phyloP scores from a whole-genome alignment of 64 coral and sea anemone species.

The Montipora cactus region DNA sequence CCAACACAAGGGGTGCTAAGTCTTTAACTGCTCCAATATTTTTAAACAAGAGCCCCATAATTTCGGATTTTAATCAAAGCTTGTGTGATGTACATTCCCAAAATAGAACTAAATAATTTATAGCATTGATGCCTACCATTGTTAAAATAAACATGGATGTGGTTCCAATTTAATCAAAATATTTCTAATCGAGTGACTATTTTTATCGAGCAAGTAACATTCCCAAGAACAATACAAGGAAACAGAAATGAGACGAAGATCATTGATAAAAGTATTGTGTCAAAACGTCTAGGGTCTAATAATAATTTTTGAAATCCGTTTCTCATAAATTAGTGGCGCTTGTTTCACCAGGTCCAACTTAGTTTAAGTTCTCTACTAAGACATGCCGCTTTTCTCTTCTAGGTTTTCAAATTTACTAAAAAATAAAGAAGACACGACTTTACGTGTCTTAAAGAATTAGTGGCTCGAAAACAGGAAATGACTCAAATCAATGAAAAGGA shows the following conservation, averaged over 20 bases:
- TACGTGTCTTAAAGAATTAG: slow-evolving; percentile 28
- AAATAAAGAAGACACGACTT: not conserved
- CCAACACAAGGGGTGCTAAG: no score
- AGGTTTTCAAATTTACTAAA: not conserved
- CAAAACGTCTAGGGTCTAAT: not conserved
- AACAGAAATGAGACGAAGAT: not conserved
- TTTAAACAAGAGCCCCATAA: no score
- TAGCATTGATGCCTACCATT: not conserved
- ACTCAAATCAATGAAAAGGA: not conserved
- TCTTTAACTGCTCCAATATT: no score
- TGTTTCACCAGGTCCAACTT: not conserved
- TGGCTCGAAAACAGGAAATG: slow-evolving; percentile 46
- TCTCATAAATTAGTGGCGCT: not conserved
- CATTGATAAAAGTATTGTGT: not conserved
- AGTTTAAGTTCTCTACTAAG: not conserved
- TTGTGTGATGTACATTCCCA: not conserved
- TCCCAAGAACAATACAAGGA: not conserved
- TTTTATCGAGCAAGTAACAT: not conserved
- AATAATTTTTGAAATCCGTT: not conserved
- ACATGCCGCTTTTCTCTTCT: not conserved
- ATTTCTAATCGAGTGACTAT: not conserved
- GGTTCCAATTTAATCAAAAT: no score
- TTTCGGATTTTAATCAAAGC: not conserved
- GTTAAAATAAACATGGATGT: not conserved
- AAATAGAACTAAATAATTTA: not conserved